Base-by-base conservation (phyloP, 2,888 invertebrate genomes). In the Ennomos quercinarius region DNA sequence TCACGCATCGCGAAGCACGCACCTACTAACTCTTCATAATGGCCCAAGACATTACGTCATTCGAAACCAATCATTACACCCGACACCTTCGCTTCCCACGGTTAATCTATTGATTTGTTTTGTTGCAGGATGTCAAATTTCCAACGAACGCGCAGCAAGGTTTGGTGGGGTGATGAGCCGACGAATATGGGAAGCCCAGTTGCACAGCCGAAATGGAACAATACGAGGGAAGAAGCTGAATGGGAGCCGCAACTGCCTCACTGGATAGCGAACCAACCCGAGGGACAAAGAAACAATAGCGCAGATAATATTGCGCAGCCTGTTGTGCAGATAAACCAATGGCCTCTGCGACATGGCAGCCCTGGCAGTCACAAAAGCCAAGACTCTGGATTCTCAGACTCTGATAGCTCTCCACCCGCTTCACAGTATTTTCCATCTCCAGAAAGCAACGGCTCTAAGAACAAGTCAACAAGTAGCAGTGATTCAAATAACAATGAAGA, bases 361-460 rank as follows among this genome's bases (percentile, higher is more conserved):
- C 94, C 89, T 66, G 94, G 86, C 35, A 95, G 95, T 79, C 95
- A 95, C 65, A 95, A 95, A 63, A 96, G 96, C 75, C 96, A 96
- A 83, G 96, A 96, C 83, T 96, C 96, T 0, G 96, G 96, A 1
- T 96, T 96, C 83, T 96, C 96, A 0, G 96, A 96, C 75, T 95
- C 96, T 0, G 96, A 96, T 73, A 94, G 93, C 70, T 95, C 95
- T 1, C 93, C 94, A n/a, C 92, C 93, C 0, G 83, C 81, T 3
- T 89, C 90, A 1, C 89, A 92, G 66, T 89, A 91, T 68, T 90
- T 89, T 66, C 81, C 79, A 3, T 80, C 87, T 1, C 83, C 87
- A 9, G 87, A 87, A 40, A 77, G 67, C 49, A 80, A 76, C 46
- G 83, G 87, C 35, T 74, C 77, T 6, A 87, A 78, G 61, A 85